phyloP scores from a whole-genome alignment of 2,888 invertebrate genomes.

The Cheilosia variabilis region DNA sequence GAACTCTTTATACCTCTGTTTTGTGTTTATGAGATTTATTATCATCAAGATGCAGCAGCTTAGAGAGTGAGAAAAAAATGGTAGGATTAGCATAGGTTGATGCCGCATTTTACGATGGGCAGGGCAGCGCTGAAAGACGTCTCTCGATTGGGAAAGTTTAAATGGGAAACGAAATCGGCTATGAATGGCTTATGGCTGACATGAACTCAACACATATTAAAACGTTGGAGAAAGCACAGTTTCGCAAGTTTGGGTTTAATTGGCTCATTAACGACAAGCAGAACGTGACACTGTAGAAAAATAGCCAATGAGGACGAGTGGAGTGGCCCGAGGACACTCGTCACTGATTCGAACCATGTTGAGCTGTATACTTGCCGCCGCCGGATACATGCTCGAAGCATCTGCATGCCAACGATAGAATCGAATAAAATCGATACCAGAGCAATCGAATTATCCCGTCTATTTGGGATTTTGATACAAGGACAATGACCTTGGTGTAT shows the following conservation, averaged over 20 bases:
- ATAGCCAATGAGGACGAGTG: background rate
- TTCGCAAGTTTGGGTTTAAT: background rate
- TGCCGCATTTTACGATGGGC: slow-evolving; percentile 42
- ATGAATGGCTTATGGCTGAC: too few species aligned
- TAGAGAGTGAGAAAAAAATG: slow-evolving; percentile 31
- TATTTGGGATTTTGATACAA: too few species aligned
- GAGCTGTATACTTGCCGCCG: too few species aligned
- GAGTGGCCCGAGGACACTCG: background rate
- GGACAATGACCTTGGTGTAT: background rate
- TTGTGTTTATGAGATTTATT: slow-evolving; percentile 54
- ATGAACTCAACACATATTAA: too few species aligned
- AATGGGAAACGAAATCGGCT: background rate
- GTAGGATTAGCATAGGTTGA: slow-evolving; percentile 29
- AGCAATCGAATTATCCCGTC: background rate
- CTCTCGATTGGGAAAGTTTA: background rate
- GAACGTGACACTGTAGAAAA: background rate
- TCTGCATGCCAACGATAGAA: too few species aligned
- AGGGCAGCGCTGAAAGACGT: background rate
- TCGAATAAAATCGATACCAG: slow-evolving; percentile 1
- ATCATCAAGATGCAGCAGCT: slow-evolving; percentile 54
- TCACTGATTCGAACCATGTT: background rate
- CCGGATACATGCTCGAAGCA: too few species aligned
- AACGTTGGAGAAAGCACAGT: background rate
- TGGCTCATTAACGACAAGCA: background rate
- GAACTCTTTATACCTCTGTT: slow-evolving; percentile 50